Evolutionary conservation across 2,113 vertebrate genomes (phyloP).

Genomic region (Tonatia bakeri): DNA sequence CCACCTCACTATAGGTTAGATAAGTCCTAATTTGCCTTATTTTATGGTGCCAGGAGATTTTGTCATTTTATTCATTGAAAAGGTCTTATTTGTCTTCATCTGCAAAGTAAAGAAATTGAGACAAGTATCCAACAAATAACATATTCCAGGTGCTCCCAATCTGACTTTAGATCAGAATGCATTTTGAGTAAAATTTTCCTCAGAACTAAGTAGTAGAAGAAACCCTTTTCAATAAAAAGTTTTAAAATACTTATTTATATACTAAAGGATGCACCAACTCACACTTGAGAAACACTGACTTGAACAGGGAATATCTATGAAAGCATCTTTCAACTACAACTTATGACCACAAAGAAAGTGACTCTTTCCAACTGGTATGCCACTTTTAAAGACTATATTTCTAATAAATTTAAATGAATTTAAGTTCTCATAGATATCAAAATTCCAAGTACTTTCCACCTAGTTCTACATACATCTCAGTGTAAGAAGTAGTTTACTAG

Average conservation of each 20-base stretch:
- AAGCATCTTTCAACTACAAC: neutral
- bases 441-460: neutral
- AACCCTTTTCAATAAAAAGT: neutral
- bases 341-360: neutral
- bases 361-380: neutral
- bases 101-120: neutral
- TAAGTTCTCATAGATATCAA: neutral
- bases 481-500: neutral
- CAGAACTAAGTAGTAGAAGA: neutral
- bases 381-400: neutral
- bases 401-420: neutral
- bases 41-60: neutral
- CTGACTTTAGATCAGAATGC: neutral
- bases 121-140: neutral
- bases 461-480: neutral
- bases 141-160: neutral
- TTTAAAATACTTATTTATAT: neutral
- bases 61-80: neutral
- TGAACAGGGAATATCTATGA: neutral
- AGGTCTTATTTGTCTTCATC: neutral
- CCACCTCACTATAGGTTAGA: neutral
- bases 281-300: neutral
- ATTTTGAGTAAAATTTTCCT: neutral
- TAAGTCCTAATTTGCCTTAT: neutral
- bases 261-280: neutral